A percentile compares a stretch with the other conserved stretches of the same genome.
phyloP scores from a whole-genome alignment of 2,888 invertebrate genomes.

The Trissolcus brochymenae region DNA sequence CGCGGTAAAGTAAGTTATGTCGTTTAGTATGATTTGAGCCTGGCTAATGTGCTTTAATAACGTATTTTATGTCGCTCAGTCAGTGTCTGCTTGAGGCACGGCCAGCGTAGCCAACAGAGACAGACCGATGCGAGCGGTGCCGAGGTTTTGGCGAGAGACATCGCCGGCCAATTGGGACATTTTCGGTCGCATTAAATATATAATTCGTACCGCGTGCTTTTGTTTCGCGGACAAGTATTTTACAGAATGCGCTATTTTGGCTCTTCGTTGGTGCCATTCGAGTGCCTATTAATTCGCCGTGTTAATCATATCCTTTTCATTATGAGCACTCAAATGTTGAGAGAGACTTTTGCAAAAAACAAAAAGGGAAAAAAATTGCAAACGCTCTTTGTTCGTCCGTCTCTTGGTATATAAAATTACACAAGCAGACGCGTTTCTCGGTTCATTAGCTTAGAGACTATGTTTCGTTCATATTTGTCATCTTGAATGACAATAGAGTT shows the following conservation, averaged over 20 bases:
- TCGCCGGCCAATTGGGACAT: slow-evolving; percentile 61
- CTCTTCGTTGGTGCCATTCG: slow-evolving; percentile 41
- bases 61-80: slow-evolving; percentile 62
- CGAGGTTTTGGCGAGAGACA: slow-evolving; percentile 38
- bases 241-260: slow-evolving; percentile 51
- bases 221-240: slow-evolving; percentile 57
- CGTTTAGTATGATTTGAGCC: slow-evolving; percentile 67
- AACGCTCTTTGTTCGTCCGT: not conserved
- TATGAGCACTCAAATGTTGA: slow-evolving; percentile 15
- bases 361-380: not conserved
- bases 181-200: slow-evolving; percentile 61
- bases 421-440: not conserved
- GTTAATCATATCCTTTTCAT: slow-evolving; percentile 42
- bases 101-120: slow-evolving; percentile 42
- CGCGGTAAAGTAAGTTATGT: slow-evolving; percentile 66
- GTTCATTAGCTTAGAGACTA: slow-evolving; percentile 31
- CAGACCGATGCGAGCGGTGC: slow-evolving; percentile 24
- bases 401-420: slow-evolving; percentile 6
- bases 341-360: not conserved
- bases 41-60: slow-evolving; percentile 66
- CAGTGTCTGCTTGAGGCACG: slow-evolving; percentile 51
- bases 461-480: slow-evolving; percentile 39
- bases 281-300: slow-evolving; percentile 46
- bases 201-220: slow-evolving; percentile 59
- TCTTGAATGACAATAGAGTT: slow-evolving; percentile 69